Evolutionary conservation across 2,888 invertebrate species (phyloP), one percentile per base, ranked within the genome.

Genomic region (Dolomedes plantarius): DNA sequence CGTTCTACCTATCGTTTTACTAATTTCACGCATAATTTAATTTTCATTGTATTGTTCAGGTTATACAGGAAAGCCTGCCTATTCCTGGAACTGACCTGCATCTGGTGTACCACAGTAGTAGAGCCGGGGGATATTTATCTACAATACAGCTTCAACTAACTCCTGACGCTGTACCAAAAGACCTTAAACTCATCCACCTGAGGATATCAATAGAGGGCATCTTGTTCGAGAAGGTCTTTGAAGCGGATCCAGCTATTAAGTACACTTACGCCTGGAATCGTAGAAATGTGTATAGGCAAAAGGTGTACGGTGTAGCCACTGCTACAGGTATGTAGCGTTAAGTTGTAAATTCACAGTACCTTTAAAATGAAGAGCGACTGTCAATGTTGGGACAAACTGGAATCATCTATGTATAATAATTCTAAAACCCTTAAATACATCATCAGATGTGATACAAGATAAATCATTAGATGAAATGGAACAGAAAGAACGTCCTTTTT

Each of bases 191-290:
- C 90, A 97, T 99, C 0, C 97, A 98, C 91, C 95, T 99, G 27
- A 94, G 96, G 68, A 92, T 93, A 41, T 89, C 90, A 90, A 96
- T 98, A 85, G 98, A 98, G 92, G 98, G 98, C 1, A 96, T 97
- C 0, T 93, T 97, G 11, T 96, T 97, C 91, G 95, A 97, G 16
- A 96, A 96, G 91, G 95, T 95, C 0, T 98, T 99, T 91, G 98
- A 98, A 92, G 98, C 99, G 0, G 98, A 98, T 92, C 97, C 98
- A 0, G 96, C 97, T 91, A 93, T 99, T 82, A 96, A 96, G 72
- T 98, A 98, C 92, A 97, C 96, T 5, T 99, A 98, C 91, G 96
- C 98, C 0, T 99, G 99, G 99, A 98, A 98, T 92, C 96, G 98
- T 91, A 93, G 97, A 88, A 99, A 99, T 91, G 98, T 98, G 64